phyloP scores from a whole-genome alignment of 2,113 vertebrate species.

The Oenanthe oenanthe region DNA sequence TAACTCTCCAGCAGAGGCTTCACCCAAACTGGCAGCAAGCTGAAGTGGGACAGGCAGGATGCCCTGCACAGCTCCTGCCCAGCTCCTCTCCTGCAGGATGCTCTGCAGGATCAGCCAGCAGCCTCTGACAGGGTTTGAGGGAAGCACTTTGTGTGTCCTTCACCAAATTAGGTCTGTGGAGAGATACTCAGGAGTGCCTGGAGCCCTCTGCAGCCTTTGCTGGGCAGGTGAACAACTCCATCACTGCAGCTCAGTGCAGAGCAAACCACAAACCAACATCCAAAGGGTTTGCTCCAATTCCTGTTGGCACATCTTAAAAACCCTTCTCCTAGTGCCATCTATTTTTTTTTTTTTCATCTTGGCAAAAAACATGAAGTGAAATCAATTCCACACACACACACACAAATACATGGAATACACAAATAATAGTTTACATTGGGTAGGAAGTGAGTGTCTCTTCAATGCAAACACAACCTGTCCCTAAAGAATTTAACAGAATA shows the following conservation, averaged over 20 bases:
- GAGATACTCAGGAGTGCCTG: neutral
- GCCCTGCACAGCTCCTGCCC: neutral
- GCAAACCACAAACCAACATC: neutral
- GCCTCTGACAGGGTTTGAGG: neutral
- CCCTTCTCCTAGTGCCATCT: neutral
- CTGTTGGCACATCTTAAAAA: neutral
- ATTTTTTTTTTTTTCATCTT: neutral
- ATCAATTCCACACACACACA: neutral
- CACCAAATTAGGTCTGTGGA: neutral
- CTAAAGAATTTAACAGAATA: neutral
- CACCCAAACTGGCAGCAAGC: neutral
- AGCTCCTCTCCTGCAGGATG: neutral
- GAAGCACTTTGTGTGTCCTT: neutral
- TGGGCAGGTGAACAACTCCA: neutral
- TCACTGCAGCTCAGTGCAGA: rapidly evolving
- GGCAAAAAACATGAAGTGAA: neutral
- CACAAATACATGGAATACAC: neutral
- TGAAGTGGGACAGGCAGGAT: neutral
- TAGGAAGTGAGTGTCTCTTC: neutral
- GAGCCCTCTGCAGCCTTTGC: neutral
- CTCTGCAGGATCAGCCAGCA: rapidly evolving
- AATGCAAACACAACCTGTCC: neutral
- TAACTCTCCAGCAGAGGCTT: neutral
- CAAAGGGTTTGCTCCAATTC: neutral
- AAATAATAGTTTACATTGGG: neutral